Evolutionary conservation across 2,888 invertebrate genomes (phyloP).

Genomic region (Oegoconia quadripuncta): DNA sequence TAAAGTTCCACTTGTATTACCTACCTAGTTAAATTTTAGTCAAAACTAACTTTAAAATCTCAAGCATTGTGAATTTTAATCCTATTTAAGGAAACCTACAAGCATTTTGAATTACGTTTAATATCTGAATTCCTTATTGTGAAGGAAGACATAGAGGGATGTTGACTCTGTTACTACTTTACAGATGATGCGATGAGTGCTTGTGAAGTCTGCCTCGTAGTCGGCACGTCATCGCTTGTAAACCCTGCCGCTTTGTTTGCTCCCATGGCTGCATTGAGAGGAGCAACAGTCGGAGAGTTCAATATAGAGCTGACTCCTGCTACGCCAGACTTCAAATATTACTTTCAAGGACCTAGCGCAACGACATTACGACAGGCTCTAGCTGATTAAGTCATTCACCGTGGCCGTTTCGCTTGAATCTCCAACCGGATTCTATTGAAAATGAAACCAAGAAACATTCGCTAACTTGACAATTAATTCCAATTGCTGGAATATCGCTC

Average conservation of each 20-base stretch:
- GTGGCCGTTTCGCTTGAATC: too few relatives aligned
- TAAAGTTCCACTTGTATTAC: background rate
- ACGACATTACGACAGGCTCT: constrained; percentile 58
- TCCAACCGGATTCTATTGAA: too few relatives aligned
- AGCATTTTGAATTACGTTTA: background rate
- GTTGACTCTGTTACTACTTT: constrained; percentile 20
- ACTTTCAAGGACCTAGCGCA: constrained; percentile 70
- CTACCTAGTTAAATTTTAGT: background rate
- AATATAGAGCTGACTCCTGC: constrained; percentile 65
- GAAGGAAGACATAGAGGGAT: background rate
- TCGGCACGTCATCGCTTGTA: constrained; percentile 92
- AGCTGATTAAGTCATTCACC: constrained; percentile 32
- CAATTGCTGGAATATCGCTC: too few relatives aligned
- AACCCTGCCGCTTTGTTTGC: constrained; percentile 95
- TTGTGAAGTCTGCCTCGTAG: constrained; percentile 89
- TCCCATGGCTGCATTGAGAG: constrained; percentile 84
- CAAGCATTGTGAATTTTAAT: background rate
- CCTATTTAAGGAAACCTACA: background rate
- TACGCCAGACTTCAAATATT: constrained; percentile 59
- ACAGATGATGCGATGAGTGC: constrained; percentile 80
- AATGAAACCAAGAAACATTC: too few relatives aligned
- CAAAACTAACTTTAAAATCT: background rate
- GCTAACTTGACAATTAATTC: too few relatives aligned
- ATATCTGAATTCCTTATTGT: background rate
- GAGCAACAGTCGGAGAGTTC: constrained; percentile 74